A percentile compares a stretch with the other conserved stretches of the same genome.
Conservation (phyloP, 2,797 vertebrate species). For the Peromyscus melanophrys region DNA sequence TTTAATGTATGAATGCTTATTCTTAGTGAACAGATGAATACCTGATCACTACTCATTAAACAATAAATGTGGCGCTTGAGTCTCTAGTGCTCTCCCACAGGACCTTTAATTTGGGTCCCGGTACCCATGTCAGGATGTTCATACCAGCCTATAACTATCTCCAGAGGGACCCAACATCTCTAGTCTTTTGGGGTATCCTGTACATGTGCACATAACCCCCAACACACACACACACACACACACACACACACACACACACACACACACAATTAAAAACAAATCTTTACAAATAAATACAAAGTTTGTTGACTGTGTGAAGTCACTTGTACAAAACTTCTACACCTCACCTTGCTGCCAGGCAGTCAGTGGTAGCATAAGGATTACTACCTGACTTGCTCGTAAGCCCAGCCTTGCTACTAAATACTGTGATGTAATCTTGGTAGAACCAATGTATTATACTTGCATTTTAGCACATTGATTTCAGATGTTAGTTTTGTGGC, state of each 20-base stretch:
- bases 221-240: neutral
- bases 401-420: neutral
- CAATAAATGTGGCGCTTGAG: neutral
- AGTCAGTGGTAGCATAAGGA: too few relatives aligned
- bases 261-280: neutral
- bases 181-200: neutral
- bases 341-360: neutral
- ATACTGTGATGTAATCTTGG: neutral
- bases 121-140: neutral
- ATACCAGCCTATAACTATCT: neutral
- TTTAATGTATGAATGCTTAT: neutral
- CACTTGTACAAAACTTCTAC: neutral
- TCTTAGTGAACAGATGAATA: neutral
- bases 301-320: neutral
- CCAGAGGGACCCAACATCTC: neutral
- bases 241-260: neutral
- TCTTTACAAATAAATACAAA: neutral
- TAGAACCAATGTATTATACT: neutral
- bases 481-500: neutral
- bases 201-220: neutral
- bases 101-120: neutral
- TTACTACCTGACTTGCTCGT: neutral
- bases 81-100: neutral
- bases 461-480: neutral
- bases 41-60: neutral